Evolutionary conservation across 2,797 vertebrate species (phyloP).

Genomic region (Cygnus olor): DNA sequence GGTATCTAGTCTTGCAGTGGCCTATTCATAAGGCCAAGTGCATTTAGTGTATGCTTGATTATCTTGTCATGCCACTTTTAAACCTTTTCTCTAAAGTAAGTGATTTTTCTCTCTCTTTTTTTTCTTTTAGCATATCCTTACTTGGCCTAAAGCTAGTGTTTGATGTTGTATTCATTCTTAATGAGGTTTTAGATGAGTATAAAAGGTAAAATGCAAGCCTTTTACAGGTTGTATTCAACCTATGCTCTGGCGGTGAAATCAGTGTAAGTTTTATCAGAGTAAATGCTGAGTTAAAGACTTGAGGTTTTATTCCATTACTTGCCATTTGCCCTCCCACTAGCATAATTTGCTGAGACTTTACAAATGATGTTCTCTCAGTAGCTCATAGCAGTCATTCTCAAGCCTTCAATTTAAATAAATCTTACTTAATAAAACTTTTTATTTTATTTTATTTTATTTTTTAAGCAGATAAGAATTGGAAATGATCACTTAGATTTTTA

Average conservation of each 20-base stretch:
- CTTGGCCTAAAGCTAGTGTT: slow-evolving; percentile 34
- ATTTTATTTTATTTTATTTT: slow-evolving; percentile 22
- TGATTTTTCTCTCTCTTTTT: not conserved
- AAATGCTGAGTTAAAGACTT: slow-evolving; percentile 44
- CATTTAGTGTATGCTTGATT: not conserved
- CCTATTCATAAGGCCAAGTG: not conserved
- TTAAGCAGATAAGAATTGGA: slow-evolving; percentile 74
- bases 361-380: slow-evolving; percentile 71
- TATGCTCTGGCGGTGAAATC: not conserved
- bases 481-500: slow-evolving; percentile 71
- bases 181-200: slow-evolving; percentile 3
- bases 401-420: slow-evolving; percentile 71
- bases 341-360: slow-evolving; percentile 71
- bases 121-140: not conserved
- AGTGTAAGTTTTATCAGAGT: slow-evolving; percentile 22
- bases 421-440: slow-evolving; percentile 72
- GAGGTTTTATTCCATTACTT: slow-evolving; percentile 48
- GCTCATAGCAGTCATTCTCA: slow-evolving; percentile 67
- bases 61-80: slow-evolving; percentile 32
- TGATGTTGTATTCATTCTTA: slow-evolving; percentile 7
- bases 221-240: not conserved
- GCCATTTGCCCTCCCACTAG: slow-evolving; percentile 60
- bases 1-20: not conserved
- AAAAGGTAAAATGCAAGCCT: not conserved
- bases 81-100: not conserved